Evolutionary conservation across 2,797 vertebrate genomes (phyloP), one percentile per base, ranked within the genome.

Genomic region (Cuculus canorus): DNA sequence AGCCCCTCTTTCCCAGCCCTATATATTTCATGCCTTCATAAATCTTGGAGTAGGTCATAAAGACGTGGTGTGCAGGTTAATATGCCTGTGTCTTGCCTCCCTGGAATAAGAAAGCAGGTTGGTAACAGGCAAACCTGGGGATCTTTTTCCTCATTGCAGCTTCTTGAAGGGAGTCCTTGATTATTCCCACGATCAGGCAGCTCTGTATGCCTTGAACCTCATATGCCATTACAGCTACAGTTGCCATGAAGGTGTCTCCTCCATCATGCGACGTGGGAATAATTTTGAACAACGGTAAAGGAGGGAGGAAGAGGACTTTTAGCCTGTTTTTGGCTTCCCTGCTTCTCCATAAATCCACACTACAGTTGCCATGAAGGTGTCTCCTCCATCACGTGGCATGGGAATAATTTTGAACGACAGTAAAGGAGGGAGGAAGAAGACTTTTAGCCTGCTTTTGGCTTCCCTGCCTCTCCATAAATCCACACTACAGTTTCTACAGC

Each of bases 301-400:
- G 28, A 43, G 9, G 17, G 6, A 65, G 33, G 19, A 71, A 81
- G 13, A 77, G 7, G 13, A 19, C 19, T 80, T 73, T 57, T 52
- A 43, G 32, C 8, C 33, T 66, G 23, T 33, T 48, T 68, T 53
- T 53, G 39, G 33, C 50, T 48, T 72, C 17, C 45, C 9, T 3
- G 2, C 3, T 41, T 61, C 56, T 80, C 54, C 17, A 7, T 57
- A 66, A 95, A 60, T 27, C 11, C 65, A 10, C 27, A 10, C 24
- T 17, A 8, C 8, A 27, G 23, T n/a, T 52, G n/a, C n/a, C 33
- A 60, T 50, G 22, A 61, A 39, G 41, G 18, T 11, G 7, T 35
- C n/a, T 61, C 25, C 28, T 57, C n/a, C 30, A 33, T 12, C 43
- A 72, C 0, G 0, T 8, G 7, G 25, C 3, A 0, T 3, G 4